Conservation (phyloP, 2,113 vertebrate species). For the Drymodes brunneopygia region DNA sequence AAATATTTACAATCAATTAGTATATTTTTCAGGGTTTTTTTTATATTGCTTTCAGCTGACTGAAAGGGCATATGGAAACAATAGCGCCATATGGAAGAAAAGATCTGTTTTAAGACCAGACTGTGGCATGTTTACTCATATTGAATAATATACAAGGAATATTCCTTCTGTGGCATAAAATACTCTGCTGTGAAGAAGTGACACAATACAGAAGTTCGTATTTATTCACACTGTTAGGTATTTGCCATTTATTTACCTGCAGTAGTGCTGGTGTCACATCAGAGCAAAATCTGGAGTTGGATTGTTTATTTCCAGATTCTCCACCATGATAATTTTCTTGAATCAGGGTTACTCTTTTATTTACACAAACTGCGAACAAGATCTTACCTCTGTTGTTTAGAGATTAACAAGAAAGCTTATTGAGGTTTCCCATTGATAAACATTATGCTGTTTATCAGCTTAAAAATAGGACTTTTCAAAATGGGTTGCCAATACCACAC, state of each 20-base stretch:
- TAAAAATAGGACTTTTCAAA: not conserved
- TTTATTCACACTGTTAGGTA: not conserved
- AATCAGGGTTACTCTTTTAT: not conserved
- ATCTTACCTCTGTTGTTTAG: not conserved
- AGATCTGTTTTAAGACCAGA: conserved; percentile 22
- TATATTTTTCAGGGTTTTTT: not conserved
- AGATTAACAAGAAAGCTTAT: not conserved
- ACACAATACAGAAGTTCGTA: not conserved
- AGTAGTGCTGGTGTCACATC: not conserved
- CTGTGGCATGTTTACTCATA: not conserved
- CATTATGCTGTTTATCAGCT: not conserved
- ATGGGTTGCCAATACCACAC: not conserved
- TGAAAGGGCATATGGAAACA: conserved; percentile 39
- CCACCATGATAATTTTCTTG: not conserved
- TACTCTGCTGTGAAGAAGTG: not conserved
- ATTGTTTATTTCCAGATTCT: not conserved
- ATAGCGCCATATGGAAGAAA: conserved; percentile 12
- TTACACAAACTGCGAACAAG: not conserved
- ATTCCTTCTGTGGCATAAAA: not conserved
- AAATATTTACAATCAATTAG: conserved; percentile 19
- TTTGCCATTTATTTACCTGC: not conserved
- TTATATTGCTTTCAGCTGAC: conserved; percentile 50
- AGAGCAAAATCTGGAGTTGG: not conserved
- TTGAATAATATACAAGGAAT: not conserved
- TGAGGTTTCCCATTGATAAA: not conserved